phyloP scores from a whole-genome alignment of 2,888 invertebrate species.

The Dexiosoma caninum region DNA sequence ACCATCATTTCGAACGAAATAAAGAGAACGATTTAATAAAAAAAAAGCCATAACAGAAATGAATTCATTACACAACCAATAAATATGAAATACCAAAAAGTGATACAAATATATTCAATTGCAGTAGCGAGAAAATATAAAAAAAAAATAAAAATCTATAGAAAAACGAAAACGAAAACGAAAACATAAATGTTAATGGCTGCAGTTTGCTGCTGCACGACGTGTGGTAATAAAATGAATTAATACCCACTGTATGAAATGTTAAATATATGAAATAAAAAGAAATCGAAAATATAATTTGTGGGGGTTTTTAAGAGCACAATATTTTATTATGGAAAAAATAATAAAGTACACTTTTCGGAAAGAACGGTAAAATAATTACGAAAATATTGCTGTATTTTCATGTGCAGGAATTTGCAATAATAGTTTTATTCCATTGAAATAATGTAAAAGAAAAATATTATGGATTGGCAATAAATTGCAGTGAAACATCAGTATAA shows the following conservation, averaged over 20 bases:
- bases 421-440: no score
- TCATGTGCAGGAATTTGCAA: not conserved
- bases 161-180: no score
- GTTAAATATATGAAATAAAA: not conserved
- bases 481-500: no score
- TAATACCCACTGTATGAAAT: constrained; percentile 34
- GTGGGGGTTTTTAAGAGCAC: constrained; percentile 15
- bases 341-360: not conserved
- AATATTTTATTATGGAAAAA: constrained; percentile 4
- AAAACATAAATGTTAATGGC: constrained; percentile 32
- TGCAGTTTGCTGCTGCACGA: constrained; percentile 43
- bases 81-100: constrained; percentile 51
- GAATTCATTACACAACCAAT: constrained; percentile 59
- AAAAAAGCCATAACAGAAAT: constrained; percentile 25
- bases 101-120: constrained; percentile 55
- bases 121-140: constrained; percentile 9
- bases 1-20: constrained; percentile 11
- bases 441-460: no score
- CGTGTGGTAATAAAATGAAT: constrained; percentile 48
- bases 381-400: not conserved
- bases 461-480: no score
- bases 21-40: not conserved
- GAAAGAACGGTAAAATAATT: not conserved
- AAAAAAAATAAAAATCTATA: no score
- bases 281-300: constrained; percentile 29